A percentile compares a stretch with the other conserved stretches of the same genome.
Evolutionary conservation across 2,797 vertebrate genomes (phyloP).

Genomic region (Tauraco hartlaubi): DNA sequence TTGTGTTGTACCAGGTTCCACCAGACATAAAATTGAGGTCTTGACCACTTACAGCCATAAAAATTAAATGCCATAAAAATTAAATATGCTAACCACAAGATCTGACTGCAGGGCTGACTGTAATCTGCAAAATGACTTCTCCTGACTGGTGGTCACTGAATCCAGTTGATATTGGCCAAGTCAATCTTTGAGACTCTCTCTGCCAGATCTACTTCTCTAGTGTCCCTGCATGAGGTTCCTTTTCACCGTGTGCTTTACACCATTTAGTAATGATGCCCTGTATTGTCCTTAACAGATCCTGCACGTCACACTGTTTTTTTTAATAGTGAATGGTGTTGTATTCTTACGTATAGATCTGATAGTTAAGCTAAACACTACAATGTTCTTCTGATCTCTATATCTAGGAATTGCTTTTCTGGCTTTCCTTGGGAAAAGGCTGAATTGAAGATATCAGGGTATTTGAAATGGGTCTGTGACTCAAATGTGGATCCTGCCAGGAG

Average conservation of each 20-base stretch:
- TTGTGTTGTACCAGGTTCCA: background rate
- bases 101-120: background rate
- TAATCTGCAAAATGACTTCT: background rate
- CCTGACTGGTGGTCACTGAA: background rate
- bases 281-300: background rate
- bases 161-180: background rate
- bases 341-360: background rate
- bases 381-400: background rate
- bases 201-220: background rate
- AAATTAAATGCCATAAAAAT: background rate
- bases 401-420: background rate
- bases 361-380: background rate
- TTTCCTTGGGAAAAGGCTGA: background rate
- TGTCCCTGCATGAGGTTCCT: background rate
- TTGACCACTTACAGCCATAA: conserved; percentile 33
- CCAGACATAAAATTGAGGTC: conserved; percentile 14
- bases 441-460: background rate
- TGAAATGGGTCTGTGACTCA: background rate
- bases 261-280: background rate
- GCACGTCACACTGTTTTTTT: background rate
- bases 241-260: background rate
- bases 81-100: background rate
- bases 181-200: background rate
- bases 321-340: background rate
- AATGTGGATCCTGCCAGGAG: background rate